These are phyloP conservation scores for Doryteuthis pealeii DNA, from an alignment of 1,140 invertebrate genomes.

Conservation along the genomic window DNA sequence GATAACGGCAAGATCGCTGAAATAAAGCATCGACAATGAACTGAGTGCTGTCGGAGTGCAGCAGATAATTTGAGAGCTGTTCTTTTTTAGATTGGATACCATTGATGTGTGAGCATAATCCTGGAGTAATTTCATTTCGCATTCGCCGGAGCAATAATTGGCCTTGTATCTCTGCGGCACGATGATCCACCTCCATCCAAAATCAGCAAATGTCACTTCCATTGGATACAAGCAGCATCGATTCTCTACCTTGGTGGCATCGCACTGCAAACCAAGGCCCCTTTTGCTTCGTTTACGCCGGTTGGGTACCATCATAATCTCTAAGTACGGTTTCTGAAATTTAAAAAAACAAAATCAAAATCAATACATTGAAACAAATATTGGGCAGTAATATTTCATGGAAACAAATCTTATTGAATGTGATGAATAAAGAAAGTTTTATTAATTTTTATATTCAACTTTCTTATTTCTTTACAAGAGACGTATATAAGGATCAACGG, in stretches of 20 bases:
- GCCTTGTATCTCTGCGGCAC: slow-evolving; percentile 67
- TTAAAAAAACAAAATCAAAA: slow-evolving; percentile 4
- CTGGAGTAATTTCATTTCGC: slow-evolving; percentile 50
- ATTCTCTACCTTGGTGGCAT: slow-evolving; percentile 32
- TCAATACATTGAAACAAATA: not conserved
- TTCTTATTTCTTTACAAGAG: not conserved
- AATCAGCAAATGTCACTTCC: slow-evolving; percentile 84
- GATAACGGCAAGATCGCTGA: slow-evolving; percentile 85
- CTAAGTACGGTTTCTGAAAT: slow-evolving; percentile 72
- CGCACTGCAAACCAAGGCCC: slow-evolving; percentile 28
- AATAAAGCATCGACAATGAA: slow-evolving; percentile 90
- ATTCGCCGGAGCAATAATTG: slow-evolving; percentile 47
- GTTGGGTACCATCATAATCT: slow-evolving; percentile 70
- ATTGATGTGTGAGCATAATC: slow-evolving; percentile 75
- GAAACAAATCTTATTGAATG: not conserved
- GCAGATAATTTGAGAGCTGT: slow-evolving; percentile 75
- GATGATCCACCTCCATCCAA: slow-evolving; percentile 94
- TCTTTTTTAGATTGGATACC: slow-evolving; percentile 66
- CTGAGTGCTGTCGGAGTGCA: slow-evolving; percentile 93
- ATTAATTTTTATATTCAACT: not conserved
- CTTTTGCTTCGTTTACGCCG: slow-evolving; percentile 63
- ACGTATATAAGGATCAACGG: too few species aligned
- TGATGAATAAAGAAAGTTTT: too few species aligned
- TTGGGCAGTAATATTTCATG: not conserved
- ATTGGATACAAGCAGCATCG: slow-evolving; percentile 86